Conservation (phyloP, 2,113 vertebrate genomes). For the Melanerpes aurifrons region DNA sequence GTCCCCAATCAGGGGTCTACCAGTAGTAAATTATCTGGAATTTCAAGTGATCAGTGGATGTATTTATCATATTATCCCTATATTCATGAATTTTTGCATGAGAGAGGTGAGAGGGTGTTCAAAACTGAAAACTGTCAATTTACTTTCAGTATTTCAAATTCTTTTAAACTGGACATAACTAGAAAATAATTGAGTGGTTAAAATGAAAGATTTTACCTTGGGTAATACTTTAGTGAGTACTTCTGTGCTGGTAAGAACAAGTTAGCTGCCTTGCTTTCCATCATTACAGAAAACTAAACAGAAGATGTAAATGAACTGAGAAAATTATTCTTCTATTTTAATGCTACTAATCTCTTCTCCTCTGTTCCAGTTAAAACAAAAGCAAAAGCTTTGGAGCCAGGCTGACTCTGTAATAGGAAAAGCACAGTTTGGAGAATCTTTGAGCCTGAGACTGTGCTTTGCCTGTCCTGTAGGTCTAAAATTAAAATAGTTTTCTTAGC, state of each 20-base stretch:
- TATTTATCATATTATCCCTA: slow-evolving; percentile 44
- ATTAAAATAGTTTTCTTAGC: background rate
- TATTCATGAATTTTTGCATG: background rate
- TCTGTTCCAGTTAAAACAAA: slow-evolving; percentile 58
- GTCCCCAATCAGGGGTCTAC: background rate
- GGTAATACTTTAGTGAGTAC: slow-evolving; percentile 28
- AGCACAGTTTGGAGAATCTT: background rate
- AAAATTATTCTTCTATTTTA: slow-evolving; percentile 46
- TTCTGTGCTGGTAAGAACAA: background rate
- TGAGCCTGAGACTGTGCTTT: background rate
- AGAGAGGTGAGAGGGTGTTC: background rate
- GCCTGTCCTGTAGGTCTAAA: background rate
- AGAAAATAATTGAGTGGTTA: slow-evolving; percentile 39
- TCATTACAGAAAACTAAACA: slow-evolving; percentile 18
- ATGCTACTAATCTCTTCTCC: slow-evolving; percentile 38
- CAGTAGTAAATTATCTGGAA: slow-evolving; percentile 17
- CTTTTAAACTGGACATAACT: background rate
- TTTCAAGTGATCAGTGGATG: background rate
- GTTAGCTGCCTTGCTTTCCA: slow-evolving; percentile 8
- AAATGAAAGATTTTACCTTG: slow-evolving; percentile 60
- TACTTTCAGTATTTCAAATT: background rate
- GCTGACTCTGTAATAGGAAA: slow-evolving; percentile 17
- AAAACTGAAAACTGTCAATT: background rate
- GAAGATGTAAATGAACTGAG: slow-evolving; percentile 42
- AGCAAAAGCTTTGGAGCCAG: background rate